Evolutionary conservation across 2,113 vertebrate species (phyloP).

Genomic region (Urocitellus parryii): DNA sequence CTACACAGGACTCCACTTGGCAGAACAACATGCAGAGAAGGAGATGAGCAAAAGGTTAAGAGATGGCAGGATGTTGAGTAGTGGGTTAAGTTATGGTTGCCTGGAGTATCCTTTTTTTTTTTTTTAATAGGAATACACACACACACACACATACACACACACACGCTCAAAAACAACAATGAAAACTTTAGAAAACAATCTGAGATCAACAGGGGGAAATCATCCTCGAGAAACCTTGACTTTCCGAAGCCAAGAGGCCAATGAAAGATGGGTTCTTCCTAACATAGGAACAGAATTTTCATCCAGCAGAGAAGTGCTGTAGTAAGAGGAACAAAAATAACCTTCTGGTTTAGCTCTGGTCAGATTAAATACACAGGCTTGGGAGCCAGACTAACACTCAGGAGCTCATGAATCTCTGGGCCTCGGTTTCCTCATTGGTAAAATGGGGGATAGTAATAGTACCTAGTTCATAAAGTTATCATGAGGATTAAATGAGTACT

Average conservation of each 20-base stretch:
- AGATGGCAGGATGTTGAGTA: background rate
- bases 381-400: background rate
- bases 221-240: background rate
- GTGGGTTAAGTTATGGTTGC: background rate
- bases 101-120: background rate
- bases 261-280: background rate
- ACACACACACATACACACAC: background rate
- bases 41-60: background rate
- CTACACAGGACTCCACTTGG: accelerated
- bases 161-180: background rate
- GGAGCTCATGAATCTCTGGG: background rate
- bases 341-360: background rate
- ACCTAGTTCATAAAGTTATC: background rate
- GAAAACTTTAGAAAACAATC: background rate
- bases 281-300: background rate
- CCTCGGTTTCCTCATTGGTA: background rate
- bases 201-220: background rate
- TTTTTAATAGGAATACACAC: background rate
- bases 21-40: background rate
- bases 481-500: background rate
- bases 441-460: background rate
- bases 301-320: background rate
- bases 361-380: background rate
- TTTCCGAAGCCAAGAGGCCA: background rate
- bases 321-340: background rate